Conservation (phyloP, 2,888 invertebrate genomes). For the Spodoptera picta region DNA sequence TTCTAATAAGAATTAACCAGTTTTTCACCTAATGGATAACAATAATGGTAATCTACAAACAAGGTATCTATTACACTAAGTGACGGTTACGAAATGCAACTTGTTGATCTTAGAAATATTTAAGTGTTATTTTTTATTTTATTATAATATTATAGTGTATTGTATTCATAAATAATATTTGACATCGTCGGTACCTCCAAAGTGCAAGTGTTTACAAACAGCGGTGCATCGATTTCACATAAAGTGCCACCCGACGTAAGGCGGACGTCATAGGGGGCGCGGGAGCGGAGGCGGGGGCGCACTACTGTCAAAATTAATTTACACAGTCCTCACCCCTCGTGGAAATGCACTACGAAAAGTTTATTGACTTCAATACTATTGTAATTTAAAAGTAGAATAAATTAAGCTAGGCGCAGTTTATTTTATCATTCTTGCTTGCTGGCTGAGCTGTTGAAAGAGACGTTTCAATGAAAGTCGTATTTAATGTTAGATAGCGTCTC, state of each 20-base stretch:
- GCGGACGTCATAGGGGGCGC: constrained; percentile 38
- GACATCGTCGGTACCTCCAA: constrained; percentile 37
- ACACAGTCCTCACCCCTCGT: constrained; percentile 8
- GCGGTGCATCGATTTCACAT: constrained; percentile 87
- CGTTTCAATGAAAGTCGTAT: too few species aligned
- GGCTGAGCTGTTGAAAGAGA: too few species aligned
- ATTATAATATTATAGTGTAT: not conserved
- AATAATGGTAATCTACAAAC: too few species aligned
- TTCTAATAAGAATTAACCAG: constrained; percentile 4
- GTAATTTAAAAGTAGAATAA: not conserved
- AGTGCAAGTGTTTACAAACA: constrained; percentile 87
- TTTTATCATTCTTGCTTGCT: not conserved
- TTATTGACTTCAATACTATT: constrained; percentile 5
- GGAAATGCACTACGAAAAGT: constrained; percentile 14
- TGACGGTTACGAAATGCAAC: constrained; percentile 56
- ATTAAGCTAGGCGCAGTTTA: not conserved
- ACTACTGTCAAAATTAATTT: constrained; percentile 35
- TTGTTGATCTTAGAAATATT: constrained; percentile 58
- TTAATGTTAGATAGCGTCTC: too few species aligned
- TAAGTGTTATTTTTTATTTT: not conserved
- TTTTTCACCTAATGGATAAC: not conserved
- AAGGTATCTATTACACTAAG: not conserved
- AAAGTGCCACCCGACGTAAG: constrained; percentile 70
- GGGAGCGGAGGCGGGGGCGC: constrained; percentile 40
- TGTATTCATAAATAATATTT: constrained; percentile 22